Conservation (phyloP, 1,140 invertebrate genomes). For the Drosophila azteca region DNA sequence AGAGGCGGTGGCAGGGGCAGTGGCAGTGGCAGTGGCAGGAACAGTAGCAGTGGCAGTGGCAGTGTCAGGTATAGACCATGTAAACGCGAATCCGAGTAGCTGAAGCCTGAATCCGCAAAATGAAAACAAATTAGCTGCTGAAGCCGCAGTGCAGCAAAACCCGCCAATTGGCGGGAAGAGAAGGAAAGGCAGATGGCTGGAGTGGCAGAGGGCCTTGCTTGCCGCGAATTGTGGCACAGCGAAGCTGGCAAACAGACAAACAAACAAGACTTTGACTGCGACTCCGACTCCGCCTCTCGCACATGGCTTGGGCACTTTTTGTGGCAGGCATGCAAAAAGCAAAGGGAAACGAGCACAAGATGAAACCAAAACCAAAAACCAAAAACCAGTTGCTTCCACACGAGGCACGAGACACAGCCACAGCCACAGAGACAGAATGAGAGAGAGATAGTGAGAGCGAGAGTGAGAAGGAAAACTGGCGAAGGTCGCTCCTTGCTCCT, state of each 20-base stretch:
- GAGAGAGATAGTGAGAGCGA: slow-evolving; percentile 1
- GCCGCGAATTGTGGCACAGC: slow-evolving; percentile 19
- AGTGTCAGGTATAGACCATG: slow-evolving; percentile 34
- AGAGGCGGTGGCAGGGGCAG: slow-evolving; percentile 12
- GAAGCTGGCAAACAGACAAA: slow-evolving; percentile 29
- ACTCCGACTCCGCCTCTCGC: slow-evolving; percentile 36
- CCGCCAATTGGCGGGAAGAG: slow-evolving; percentile 33
- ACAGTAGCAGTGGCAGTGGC: slow-evolving; percentile 20
- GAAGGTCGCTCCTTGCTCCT: slow-evolving; percentile 56
- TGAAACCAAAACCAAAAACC: slow-evolving; percentile 31
- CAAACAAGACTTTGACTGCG: slow-evolving; percentile 46
- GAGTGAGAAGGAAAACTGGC: slow-evolving; percentile 20
- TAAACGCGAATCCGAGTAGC: slow-evolving; percentile 47
- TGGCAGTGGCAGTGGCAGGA: slow-evolving; percentile 7
- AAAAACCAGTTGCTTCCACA: slow-evolving; percentile 73
- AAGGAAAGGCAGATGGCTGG: background rate
- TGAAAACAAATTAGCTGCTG: slow-evolving; percentile 56
- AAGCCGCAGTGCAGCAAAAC: slow-evolving; percentile 7
- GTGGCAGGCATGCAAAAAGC: slow-evolving; percentile 34
- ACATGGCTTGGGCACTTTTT: slow-evolving; percentile 18
- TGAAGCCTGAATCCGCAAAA: slow-evolving; percentile 47
- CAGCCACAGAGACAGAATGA: background rate
- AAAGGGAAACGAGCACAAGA: slow-evolving; percentile 25
- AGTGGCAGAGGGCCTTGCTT: too few relatives aligned
- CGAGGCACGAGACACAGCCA: slow-evolving; percentile 1